Evolutionary conservation across 2,797 vertebrate genomes (phyloP).

Genomic region (Liparis tanakae): DNA sequence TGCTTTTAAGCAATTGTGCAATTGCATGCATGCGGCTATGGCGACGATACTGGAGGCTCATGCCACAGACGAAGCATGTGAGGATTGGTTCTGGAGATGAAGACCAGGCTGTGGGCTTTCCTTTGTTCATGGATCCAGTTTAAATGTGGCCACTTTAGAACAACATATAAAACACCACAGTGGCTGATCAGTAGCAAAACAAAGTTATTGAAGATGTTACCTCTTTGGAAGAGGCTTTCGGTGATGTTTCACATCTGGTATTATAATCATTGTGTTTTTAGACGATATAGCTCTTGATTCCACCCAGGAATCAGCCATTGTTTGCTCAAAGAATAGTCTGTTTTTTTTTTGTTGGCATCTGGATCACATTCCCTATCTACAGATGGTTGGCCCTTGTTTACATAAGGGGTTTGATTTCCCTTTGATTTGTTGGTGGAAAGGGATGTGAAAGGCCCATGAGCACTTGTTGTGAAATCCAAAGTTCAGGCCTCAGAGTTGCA

Average conservation of each 20-base stretch:
- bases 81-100: constrained; percentile 36
- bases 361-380: constrained; percentile 37
- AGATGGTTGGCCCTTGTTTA: constrained; percentile 26
- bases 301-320: constrained; percentile 28
- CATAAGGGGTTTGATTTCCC: constrained; percentile 18
- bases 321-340: constrained; percentile 13
- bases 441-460: not conserved
- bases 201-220: constrained; percentile 32
- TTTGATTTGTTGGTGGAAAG: constrained; percentile 23
- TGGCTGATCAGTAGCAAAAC: constrained; percentile 32
- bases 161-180: constrained; percentile 22
- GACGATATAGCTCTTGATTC: constrained; percentile 10
- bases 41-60: constrained; percentile 34
- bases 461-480: constrained; percentile 17
- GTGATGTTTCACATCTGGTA: constrained; percentile 19
- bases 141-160: constrained; percentile 37
- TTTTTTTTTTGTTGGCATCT: constrained; percentile 38
- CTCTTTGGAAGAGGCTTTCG: constrained; percentile 20
- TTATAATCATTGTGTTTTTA: constrained; percentile 27
- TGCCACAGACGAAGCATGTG: constrained; percentile 39
- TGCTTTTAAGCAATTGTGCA: constrained; percentile 27
- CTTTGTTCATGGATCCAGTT: constrained; percentile 39
- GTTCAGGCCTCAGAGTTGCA: constrained; percentile 4
- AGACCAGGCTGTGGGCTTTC: constrained; percentile 32
- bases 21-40: constrained; percentile 36